Evolutionary conservation across 2,888 invertebrate species (phyloP).

Genomic region (Matsumyia berberina): DNA sequence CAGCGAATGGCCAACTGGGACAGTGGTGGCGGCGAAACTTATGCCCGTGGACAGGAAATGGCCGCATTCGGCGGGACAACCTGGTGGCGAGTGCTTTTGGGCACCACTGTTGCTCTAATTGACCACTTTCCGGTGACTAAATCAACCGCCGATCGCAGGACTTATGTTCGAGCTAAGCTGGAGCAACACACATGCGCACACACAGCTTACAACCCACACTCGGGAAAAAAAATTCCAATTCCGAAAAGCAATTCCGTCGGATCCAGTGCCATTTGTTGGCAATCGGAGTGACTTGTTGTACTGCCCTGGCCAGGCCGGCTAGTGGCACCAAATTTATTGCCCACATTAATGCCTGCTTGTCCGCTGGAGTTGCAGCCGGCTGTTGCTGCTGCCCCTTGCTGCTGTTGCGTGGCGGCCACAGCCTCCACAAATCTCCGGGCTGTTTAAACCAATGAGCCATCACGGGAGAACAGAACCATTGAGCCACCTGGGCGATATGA

Average conservation of each 20-base stretch:
- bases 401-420: conserved; percentile 57
- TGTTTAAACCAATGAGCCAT: conserved; percentile 65
- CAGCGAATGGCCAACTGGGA: conserved; percentile 35
- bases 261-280: conserved; percentile 75
- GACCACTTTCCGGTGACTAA: conserved; percentile 72
- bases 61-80: conserved; percentile 20
- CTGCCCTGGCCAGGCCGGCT: conserved; percentile 42
- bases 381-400: conserved; percentile 57
- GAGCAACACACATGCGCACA: conserved; percentile 38
- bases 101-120: conserved; percentile 69
- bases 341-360: conserved; percentile 75
- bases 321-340: conserved; percentile 75
- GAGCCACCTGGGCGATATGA: conserved; percentile 75
- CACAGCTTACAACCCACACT: conserved; percentile 61
- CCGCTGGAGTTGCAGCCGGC: conserved; percentile 65
- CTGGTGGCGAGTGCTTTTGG: conserved; percentile 43
- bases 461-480: conserved; percentile 62
- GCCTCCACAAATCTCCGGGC: conserved; percentile 70
- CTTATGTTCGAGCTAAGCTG: conserved; percentile 34
- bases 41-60: conserved; percentile 34
- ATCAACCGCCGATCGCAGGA: conserved; percentile 65
- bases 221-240: conserved; percentile 57
- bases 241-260: conserved; percentile 65
- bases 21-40: conserved; percentile 38
- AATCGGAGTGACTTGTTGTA: conserved; percentile 72